Conservation (phyloP, 2,113 vertebrate genomes). For the Craseonycteris thonglongyai region DNA sequence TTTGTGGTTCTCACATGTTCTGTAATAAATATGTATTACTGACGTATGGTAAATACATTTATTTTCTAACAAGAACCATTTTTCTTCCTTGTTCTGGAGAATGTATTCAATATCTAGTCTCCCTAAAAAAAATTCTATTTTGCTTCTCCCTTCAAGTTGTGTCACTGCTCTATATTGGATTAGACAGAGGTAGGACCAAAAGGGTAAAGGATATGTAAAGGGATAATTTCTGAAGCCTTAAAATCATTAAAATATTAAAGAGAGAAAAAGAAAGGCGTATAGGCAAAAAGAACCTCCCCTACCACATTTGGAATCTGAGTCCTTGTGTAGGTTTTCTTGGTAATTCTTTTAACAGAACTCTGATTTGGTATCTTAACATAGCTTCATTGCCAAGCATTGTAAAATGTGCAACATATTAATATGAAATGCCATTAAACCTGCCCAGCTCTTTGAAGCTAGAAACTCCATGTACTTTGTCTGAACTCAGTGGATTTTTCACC, state of each 20-base stretch:
- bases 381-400: not conserved
- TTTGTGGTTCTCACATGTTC: not conserved
- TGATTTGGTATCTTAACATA: not conserved
- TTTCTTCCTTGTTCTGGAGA: not conserved
- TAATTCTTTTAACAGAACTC: not conserved
- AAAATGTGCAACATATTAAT: not conserved
- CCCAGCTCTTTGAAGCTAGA: not conserved
- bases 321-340: not conserved
- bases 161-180: not conserved
- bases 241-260: too few relatives aligned
- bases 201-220: not conserved
- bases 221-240: not conserved
- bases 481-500: not conserved
- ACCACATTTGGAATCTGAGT: not conserved
- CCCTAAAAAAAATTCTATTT: not conserved
- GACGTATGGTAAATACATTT: not conserved
- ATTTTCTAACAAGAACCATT: not conserved
- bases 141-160: not conserved
- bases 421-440: not conserved
- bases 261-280: not conserved
- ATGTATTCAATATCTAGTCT: not conserved
- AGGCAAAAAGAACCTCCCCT: not conserved
- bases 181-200: not conserved
- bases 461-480: not conserved
- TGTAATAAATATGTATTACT: not conserved